Evolutionary conservation across 2,797 vertebrate species (phyloP).

Genomic region (Platalea minor): DNA sequence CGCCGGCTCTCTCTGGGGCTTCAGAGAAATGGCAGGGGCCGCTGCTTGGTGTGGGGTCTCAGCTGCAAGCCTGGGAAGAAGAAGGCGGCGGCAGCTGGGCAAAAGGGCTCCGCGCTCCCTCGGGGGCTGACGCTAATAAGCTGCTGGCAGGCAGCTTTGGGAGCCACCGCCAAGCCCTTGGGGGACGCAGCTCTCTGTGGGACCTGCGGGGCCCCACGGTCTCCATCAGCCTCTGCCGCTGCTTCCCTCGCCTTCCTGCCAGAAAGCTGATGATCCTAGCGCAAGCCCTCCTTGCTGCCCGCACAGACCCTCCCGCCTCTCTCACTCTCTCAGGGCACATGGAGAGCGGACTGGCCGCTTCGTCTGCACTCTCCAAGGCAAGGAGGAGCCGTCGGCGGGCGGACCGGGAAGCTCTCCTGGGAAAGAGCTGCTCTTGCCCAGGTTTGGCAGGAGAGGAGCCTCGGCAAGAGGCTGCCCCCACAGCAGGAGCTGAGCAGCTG

Average conservation of each 20-base stretch:
- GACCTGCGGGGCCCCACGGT: neutral
- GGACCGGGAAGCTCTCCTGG: too few species aligned
- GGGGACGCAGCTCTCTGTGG: neutral
- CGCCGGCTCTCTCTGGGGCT: neutral
- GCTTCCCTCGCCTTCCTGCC: neutral
- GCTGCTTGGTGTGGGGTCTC: neutral
- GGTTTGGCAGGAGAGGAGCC: too few species aligned
- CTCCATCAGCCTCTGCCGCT: neutral
- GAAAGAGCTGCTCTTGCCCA: too few species aligned
- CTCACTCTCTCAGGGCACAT: too few species aligned
- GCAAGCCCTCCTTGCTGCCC: neutral
- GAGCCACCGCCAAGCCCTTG: neutral
- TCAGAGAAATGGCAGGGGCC: neutral
- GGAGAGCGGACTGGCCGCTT: fast-evolving
- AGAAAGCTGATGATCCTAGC: too few species aligned
- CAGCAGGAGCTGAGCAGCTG: too few species aligned
- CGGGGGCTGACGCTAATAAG: too few species aligned
- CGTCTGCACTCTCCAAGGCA: fast-evolving
- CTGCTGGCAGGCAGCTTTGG: neutral
- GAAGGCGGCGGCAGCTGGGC: too few species aligned
- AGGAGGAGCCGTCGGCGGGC: neutral
- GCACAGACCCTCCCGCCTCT: neutral
- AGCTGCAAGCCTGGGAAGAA: neutral
- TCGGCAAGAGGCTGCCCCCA: too few species aligned
- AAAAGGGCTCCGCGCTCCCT: neutral